Evolutionary conservation across 2,888 invertebrate genomes (phyloP), one percentile per base, ranked within the genome.

Genomic region (Rhagium mordax): DNA sequence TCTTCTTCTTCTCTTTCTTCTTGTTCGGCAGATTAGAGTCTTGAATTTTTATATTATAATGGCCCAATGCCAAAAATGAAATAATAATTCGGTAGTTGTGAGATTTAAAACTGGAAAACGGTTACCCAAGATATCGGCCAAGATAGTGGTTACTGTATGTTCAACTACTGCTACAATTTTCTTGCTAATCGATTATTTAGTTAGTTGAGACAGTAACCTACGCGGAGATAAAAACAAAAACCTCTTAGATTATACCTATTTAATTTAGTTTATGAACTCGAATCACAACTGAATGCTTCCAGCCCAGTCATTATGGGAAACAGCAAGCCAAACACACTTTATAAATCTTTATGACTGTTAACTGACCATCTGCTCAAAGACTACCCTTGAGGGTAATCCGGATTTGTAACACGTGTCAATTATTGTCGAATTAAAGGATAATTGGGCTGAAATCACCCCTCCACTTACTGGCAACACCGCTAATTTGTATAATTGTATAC

Each of bases 401-500:
- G 68, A 68, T 69, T 72, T 64, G 64, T 72, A 72, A 69, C 72
- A 64, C 72, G 72, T 65, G 72, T 69, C 69, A 69, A 69, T 72
- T 69, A 64, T 64, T 16, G 47, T 64, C 47, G 62, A 72, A 72
- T 72, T 69, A 72, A 69, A 49, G 72, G 72, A 62, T 72, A 72
- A 72, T 72, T 72, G 72, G 72, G 51, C 64, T 47, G 57, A 24
- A 64, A 69, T 72, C 72, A 64, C 72, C 72, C n/a, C 72, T 72
- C 69, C 69, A 72, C 72, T 68, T 68, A 69, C 57, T 16, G 53
- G 69, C 24, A 69, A 72, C 64, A 72, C 62, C 48, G 65, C 72
- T 72, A 72, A 72, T 72, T 68, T 69, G 69, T 68, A 69, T 69
- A 72, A 69, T 68, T 69, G 69, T 68, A 69, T 69, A 72, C 64